Evolutionary conservation across 2,888 invertebrate genomes (phyloP).

Genomic region (Biston stratarius): DNA sequence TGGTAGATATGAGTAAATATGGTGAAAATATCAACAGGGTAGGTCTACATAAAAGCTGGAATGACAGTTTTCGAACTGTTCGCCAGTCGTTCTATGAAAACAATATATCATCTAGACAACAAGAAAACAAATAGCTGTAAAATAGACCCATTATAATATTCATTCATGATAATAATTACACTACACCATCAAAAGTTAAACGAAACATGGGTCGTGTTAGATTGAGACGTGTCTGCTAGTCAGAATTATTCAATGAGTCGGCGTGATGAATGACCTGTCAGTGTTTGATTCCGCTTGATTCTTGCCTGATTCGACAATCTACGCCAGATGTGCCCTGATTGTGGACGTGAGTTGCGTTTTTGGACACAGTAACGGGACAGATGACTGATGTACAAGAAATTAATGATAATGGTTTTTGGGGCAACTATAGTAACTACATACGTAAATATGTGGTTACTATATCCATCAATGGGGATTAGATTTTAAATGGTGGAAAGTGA

Average conservation of each 20-base stretch:
- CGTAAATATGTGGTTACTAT: no score
- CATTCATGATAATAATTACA: background rate
- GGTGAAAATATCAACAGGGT: no score
- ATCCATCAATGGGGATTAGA: no score
- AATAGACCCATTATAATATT: no score
- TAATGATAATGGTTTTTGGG: constrained; percentile 4
- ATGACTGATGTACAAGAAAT: background rate
- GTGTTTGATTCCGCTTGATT: constrained; percentile 35
- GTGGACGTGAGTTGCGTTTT: constrained; percentile 41
- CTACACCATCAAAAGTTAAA: background rate
- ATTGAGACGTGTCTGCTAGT: constrained; percentile 25
- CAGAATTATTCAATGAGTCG: constrained; percentile 34
- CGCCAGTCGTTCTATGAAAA: no score
- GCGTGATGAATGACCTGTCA: constrained; percentile 43
- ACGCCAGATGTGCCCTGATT: constrained; percentile 48
- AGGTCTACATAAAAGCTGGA: no score
- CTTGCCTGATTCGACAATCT: constrained; percentile 28
- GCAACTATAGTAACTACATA: no score
- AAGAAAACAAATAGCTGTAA: no score
- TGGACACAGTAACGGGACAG: constrained; percentile 18
- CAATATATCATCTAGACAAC: no score
- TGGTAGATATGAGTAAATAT: no score
- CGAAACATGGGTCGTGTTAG: constrained; percentile 21
- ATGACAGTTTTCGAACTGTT: no score
- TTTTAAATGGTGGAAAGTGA: no score